phyloP scores from a whole-genome alignment of 2,113 vertebrate species.

The Myrmophylax atrothorax region DNA sequence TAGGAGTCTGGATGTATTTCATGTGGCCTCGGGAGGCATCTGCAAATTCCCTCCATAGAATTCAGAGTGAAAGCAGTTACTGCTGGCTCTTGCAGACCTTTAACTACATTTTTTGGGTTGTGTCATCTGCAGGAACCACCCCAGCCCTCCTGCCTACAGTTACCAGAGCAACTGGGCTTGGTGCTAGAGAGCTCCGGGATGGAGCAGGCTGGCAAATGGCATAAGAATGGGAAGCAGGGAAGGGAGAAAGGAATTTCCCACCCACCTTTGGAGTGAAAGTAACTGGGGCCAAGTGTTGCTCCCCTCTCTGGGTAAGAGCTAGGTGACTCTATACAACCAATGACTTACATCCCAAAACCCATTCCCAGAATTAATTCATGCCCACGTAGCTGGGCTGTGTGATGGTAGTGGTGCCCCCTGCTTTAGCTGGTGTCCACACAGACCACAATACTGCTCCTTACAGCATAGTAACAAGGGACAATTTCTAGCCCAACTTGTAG shows the following conservation, averaged over 20 bases:
- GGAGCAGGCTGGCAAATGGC: not conserved
- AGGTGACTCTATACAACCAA: not conserved
- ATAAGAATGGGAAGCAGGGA: not conserved
- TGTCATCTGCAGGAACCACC: not conserved
- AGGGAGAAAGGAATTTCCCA: constrained; percentile 24
- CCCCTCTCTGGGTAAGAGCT: not conserved
- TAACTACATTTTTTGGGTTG: not conserved
- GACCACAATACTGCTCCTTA: not conserved
- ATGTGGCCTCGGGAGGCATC: not conserved
- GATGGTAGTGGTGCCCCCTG: not conserved
- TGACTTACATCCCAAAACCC: not conserved
- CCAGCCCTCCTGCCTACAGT: not conserved
- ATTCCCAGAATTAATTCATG: not conserved
- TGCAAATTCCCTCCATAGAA: not conserved
- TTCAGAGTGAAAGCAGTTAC: not conserved
- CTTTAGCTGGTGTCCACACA: not conserved
- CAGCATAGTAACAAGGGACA: not conserved
- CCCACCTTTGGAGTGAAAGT: not conserved
- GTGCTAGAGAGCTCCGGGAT: not conserved
- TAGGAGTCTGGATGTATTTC: not conserved
- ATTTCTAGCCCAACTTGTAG: not conserved
- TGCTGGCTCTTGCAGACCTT: not conserved
- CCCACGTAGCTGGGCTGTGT: not conserved
- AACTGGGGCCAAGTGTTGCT: not conserved
- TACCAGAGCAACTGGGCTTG: not conserved